Percentiles rank a stretch among this genome's conserved stretches.
Evolutionary conservation across 2,113 vertebrate species (phyloP).

Genomic region (Odocoileus virginianus): DNA sequence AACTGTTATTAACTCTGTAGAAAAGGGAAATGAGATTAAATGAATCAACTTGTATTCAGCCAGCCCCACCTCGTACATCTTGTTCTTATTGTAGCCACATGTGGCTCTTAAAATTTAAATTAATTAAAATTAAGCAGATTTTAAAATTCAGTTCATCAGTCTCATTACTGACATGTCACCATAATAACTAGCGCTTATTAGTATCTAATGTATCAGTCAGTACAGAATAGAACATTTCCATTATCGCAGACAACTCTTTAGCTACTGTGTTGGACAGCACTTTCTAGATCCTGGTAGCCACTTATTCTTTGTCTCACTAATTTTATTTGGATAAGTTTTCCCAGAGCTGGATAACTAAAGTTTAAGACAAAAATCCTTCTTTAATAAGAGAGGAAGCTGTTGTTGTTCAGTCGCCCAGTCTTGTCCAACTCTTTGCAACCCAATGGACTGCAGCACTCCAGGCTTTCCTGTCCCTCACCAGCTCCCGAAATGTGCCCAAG

Average conservation of each 20-base stretch:
- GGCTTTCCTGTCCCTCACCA: background rate
- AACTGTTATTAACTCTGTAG: background rate
- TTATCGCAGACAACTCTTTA: background rate
- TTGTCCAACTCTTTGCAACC: background rate
- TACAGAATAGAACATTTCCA: background rate
- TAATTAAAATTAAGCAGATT: conserved; percentile 7
- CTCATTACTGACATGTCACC: background rate
- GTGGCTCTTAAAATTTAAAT: background rate
- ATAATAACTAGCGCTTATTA: background rate
- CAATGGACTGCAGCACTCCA: background rate
- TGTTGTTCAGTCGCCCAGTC: background rate
- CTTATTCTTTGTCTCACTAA: background rate
- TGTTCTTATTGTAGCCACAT: background rate
- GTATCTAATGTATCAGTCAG: background rate
- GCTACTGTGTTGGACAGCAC: background rate
- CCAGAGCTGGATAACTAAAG: background rate
- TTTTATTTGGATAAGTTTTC: background rate
- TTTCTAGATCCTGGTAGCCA: background rate
- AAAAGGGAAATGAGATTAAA: conserved; percentile 9
- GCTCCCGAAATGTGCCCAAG: background rate
- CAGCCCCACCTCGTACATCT: background rate
- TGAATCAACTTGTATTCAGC: background rate
- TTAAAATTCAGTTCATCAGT: background rate
- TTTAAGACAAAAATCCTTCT: background rate
- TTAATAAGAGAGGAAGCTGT: background rate